Conservation (phyloP, 1,140 invertebrate genomes). For the Bombus balteatus region DNA sequence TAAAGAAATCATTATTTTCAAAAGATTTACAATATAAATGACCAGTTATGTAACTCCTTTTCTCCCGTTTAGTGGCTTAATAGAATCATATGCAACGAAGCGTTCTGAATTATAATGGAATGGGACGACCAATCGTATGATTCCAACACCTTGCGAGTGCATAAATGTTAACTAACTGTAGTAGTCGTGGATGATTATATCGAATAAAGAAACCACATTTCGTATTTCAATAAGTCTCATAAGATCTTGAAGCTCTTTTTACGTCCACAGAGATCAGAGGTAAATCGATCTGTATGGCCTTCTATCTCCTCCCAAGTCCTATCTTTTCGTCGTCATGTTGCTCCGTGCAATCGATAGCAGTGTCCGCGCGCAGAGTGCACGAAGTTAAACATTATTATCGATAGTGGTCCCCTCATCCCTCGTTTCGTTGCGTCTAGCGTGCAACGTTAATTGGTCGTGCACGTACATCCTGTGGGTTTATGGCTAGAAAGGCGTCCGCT, state of each 20-base stretch:
- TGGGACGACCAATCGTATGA: no score
- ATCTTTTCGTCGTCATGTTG: constrained; percentile 26
- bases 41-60: not conserved
- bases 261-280: not conserved
- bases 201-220: not conserved
- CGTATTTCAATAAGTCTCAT: not conserved
- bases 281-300: not conserved
- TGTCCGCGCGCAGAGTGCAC: constrained; percentile 27
- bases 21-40: not conserved
- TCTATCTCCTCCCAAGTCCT: not conserved
- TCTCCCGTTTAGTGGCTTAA: not conserved
- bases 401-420: not conserved
- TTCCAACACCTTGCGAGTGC: not conserved
- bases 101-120: not conserved
- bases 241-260: not conserved
- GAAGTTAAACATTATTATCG: constrained; percentile 57
- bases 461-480: constrained; percentile 40
- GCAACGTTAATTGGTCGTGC: constrained; percentile 42
- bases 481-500: constrained; percentile 28
- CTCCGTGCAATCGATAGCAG: constrained; percentile 39
- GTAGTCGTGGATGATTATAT: not conserved
- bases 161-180: not conserved
- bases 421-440: constrained; percentile 14
- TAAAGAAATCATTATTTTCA: not conserved
- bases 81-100: not conserved